These are phyloP conservation scores for Physella acuta DNA, from an alignment of 1,140 invertebrate genomes.

Conservation along the genomic window DNA sequence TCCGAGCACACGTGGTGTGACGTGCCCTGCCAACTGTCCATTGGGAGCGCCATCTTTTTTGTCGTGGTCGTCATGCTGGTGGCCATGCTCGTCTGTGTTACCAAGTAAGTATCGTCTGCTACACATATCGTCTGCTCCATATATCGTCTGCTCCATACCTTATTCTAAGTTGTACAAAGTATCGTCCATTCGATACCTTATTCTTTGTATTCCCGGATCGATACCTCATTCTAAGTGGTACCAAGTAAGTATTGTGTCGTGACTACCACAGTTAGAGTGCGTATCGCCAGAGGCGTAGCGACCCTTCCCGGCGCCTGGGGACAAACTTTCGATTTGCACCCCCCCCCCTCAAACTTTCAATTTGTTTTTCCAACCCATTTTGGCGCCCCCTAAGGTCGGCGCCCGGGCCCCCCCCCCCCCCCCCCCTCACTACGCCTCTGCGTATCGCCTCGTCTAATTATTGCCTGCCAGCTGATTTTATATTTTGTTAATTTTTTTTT, in stretches of 20 bases:
- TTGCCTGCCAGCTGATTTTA: too few relatives aligned
- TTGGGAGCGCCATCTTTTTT: conserved; percentile 15
- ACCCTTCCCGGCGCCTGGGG: neutral
- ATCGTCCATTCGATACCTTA: neutral
- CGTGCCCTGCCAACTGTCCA: conserved; percentile 5
- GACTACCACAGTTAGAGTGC: neutral
- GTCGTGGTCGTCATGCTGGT: neutral
- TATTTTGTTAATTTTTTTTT: neutral
- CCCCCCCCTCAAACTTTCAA: too few relatives aligned
- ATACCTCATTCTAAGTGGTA: neutral
- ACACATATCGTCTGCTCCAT: neutral
- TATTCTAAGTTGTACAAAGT: neutral
- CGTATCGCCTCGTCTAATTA: too few relatives aligned
- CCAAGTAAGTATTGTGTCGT: too few relatives aligned
- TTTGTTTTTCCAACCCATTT: too few relatives aligned
- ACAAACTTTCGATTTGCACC: too few relatives aligned
- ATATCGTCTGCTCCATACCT: neutral
- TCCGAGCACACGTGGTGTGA: conserved; percentile 16
- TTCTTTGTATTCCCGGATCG: neutral
- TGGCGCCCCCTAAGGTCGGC: too few relatives aligned
- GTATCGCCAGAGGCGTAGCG: neutral
- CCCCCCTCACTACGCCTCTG: too few relatives aligned
- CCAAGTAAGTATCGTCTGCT: conserved; percentile 7
- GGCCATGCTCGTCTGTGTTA: conserved; percentile 6
- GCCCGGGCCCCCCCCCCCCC: conserved; percentile 11